Conservation (phyloP, 2,113 vertebrate genomes). For the Todiramphus saurophagus region DNA sequence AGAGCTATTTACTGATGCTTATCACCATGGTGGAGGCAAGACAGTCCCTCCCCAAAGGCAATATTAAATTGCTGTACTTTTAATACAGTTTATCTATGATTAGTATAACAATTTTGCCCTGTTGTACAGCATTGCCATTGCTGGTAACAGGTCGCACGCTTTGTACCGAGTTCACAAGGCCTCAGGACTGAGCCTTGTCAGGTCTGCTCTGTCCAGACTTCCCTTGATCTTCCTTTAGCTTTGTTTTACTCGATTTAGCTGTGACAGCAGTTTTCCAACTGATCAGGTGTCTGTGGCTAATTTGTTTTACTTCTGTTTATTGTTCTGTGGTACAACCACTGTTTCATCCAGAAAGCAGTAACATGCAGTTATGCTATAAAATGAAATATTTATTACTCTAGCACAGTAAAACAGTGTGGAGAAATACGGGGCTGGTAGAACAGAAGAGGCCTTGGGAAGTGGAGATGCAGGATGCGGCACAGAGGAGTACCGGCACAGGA, state of each 20-base stretch:
- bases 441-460: not conserved
- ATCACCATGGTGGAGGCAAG: not conserved
- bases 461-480: not conserved
- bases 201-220: not conserved
- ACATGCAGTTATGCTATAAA: not conserved
- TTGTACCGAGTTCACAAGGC: not conserved
- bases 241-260: not conserved
- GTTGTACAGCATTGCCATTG: no score
- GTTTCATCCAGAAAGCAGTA: not conserved
- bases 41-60: not conserved
- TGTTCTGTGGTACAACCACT: not conserved
- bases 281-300: not conserved
- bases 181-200: not conserved
- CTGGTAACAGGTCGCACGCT: not conserved
- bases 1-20: not conserved
- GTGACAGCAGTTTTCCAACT: not conserved
- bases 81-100: not conserved
- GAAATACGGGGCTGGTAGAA: not conserved
- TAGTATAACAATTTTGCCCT: not conserved
- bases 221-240: not conserved
- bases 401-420: rapidly evolving
- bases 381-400: not conserved
- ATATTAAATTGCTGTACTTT: not conserved
- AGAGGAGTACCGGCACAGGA: not conserved
- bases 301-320: not conserved